Base-by-base conservation (phyloP, 2,113 vertebrate genomes). In the Psophia crepitans region DNA sequence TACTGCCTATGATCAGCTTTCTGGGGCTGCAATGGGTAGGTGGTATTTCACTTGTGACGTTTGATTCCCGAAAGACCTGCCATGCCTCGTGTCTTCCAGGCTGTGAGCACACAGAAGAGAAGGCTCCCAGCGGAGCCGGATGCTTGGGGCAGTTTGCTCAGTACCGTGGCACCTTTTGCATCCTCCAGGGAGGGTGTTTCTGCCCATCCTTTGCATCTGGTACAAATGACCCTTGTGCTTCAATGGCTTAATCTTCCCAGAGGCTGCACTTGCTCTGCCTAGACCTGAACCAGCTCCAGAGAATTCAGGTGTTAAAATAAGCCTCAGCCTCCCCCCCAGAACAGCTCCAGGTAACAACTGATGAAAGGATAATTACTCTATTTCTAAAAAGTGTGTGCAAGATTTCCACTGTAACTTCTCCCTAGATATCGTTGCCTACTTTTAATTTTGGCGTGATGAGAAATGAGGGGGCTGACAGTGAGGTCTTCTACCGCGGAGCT, bases 281-380 rank as follows among this genome's bases (percentile, higher is more conserved):
- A 73, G 84, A 96, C 96, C 91, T 96, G 96, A 96, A 14, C 74
- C 41, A 22, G 57, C 74, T 71, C 58, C 0, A 4, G 73, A 78
- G 86, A 82, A 68, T 49, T 87, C 71, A 87, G 89, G 90, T 95
- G 87, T 94, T 93, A 96, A 96, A 94, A 78, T 92, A 66, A 96
- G 77, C 44, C 57, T 77, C 82, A 85, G 37, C 81, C 53, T 76
- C 14, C 51, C 20, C 30, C 6, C 12, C 6, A 75, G 46, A 78
- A 56, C 76, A 87, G 94, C 94, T 94, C 86, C 61, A 69, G 96
- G 95, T 97, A 87, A 84, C 1, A 14, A 82, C n/a, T 91, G 87
- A 95, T 96, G 94, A 96, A 96, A 97, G 86, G 96, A 83, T 97
- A 94, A 94, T 95, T 79, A 44, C 73, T 58, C n/a, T 12, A 54